Conservation (phyloP, 2,888 invertebrate genomes). For the Caenorhabditis becei region DNA sequence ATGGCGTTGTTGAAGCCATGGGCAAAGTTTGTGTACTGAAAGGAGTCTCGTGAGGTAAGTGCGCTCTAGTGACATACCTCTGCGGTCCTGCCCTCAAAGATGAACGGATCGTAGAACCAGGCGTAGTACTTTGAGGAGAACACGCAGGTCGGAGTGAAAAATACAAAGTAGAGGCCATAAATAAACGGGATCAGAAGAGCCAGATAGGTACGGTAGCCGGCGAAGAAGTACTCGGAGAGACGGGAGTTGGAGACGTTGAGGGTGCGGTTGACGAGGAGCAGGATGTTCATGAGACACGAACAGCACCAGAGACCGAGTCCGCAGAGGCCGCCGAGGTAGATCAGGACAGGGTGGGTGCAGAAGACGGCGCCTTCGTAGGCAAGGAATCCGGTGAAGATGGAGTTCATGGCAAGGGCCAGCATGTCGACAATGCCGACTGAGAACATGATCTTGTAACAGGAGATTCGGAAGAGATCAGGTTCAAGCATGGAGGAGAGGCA, state of each 20-base stretch:
- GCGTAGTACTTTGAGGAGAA: conserved; percentile 56
- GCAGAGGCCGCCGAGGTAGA: conserved; percentile 22
- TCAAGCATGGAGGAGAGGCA: conserved; percentile 50
- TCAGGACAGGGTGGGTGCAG: conserved; percentile 31
- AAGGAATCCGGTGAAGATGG: conserved; percentile 36
- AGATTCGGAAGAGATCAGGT: conserved; percentile 36
- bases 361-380: conserved; percentile 42
- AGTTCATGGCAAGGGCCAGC: conserved; percentile 45
- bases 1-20: conserved; percentile 59
- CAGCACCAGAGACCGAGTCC: conserved; percentile 63
- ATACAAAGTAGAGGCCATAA: conserved; percentile 62
- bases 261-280: conserved; percentile 55
- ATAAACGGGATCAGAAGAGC: conserved; percentile 41
- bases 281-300: conserved; percentile 55
- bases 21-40: conserved; percentile 53
- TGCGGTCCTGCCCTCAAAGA: conserved; percentile 29
- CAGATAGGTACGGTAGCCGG: conserved; percentile 45
- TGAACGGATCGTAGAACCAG: conserved; percentile 62
- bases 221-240: conserved; percentile 43
- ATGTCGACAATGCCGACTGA: conserved; percentile 62
- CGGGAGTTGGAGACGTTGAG: conserved; percentile 39
- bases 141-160: conserved; percentile 55
- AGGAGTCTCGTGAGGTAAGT: neutral
- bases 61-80: conserved; percentile 24
- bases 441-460: conserved; percentile 68